These are phyloP conservation scores for Tiliacea aurago DNA, from an alignment of 2,888 invertebrate genomes.

Conservation along the genomic window DNA sequence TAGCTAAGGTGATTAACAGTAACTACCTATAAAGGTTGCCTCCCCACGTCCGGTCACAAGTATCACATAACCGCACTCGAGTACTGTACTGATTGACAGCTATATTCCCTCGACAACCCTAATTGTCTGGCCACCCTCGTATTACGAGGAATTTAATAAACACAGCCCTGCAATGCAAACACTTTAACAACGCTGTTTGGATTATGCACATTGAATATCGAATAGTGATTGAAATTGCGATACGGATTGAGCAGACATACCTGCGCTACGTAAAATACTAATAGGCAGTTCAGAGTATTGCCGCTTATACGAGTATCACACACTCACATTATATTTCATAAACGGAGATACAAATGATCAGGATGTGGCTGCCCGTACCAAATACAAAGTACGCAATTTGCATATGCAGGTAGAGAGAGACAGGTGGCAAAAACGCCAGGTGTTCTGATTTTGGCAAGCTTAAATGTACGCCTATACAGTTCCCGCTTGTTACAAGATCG, in stretches of 20 bases:
- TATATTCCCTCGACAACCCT: slow-evolving; percentile 83
- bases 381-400: slow-evolving; percentile 66
- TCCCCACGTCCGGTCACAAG: slow-evolving; percentile 73
- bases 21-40: slow-evolving; percentile 63
- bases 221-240: slow-evolving; percentile 79
- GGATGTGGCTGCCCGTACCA: slow-evolving; percentile 40
- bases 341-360: slow-evolving; percentile 53
- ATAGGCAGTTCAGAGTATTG: slow-evolving; percentile 40
- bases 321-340: slow-evolving; percentile 42
- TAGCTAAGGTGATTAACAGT: slow-evolving; percentile 64
- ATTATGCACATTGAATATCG: slow-evolving; percentile 75
- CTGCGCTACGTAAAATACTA: slow-evolving; percentile 40
- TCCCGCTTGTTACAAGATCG: slow-evolving; percentile 45
- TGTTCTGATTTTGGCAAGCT: slow-evolving; percentile 60
- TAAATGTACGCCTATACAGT: slow-evolving; percentile 45
- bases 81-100: slow-evolving; percentile 82
- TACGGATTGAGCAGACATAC: slow-evolving; percentile 67
- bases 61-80: slow-evolving; percentile 77
- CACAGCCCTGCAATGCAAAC: slow-evolving; percentile 75
- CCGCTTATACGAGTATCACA: slow-evolving; percentile 29
- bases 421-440: slow-evolving; percentile 70
- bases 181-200: slow-evolving; percentile 76
- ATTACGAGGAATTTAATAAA: slow-evolving; percentile 86
- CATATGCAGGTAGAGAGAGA: slow-evolving; percentile 58
- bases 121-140: slow-evolving; percentile 81